These are phyloP conservation scores for Dryobota labecula DNA, from an alignment of 2,888 invertebrate genomes.

Conservation along the genomic window DNA sequence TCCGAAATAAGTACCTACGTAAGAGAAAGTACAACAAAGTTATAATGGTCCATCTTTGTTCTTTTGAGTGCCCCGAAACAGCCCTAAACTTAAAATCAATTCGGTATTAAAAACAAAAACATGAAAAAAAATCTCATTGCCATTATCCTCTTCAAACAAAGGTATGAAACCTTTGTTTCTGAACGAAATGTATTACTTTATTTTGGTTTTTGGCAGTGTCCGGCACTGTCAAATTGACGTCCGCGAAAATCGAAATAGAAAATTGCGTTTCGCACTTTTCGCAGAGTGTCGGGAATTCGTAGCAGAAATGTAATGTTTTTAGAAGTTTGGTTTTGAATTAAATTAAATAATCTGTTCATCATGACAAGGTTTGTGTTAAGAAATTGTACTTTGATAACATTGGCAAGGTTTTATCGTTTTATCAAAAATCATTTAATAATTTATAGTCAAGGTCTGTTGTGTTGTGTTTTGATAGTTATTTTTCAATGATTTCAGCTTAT, in stretches of 20 bases:
- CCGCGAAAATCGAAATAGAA: constrained; percentile 68
- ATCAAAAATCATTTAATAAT: neutral
- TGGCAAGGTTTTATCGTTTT: neutral
- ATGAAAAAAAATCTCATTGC: neutral
- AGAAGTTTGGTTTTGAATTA: constrained; percentile 18
- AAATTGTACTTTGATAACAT: neutral
- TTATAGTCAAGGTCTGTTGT: neutral
- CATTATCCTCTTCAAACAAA: neutral
- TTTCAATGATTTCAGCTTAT: constrained; percentile 78
- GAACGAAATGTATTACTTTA: constrained; percentile 30
- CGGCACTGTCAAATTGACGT: constrained; percentile 57
- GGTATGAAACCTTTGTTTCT: constrained; percentile 15
- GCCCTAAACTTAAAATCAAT: neutral
- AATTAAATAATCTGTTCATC: constrained; percentile 26
- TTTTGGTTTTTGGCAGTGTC: neutral
- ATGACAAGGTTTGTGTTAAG: constrained; percentile 70
- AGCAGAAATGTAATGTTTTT: constrained; percentile 35
- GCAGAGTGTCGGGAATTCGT: constrained; percentile 37
- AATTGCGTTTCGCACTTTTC: constrained; percentile 41
- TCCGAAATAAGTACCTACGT: neutral
- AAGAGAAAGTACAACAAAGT: neutral
- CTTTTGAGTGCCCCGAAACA: neutral
- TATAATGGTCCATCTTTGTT: too few relatives aligned
- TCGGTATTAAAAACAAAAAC: too few relatives aligned
- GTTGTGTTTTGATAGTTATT: constrained; percentile 18